Conservation (phyloP, 1,140 invertebrate species). For the Temnothorax longispinosus region DNA sequence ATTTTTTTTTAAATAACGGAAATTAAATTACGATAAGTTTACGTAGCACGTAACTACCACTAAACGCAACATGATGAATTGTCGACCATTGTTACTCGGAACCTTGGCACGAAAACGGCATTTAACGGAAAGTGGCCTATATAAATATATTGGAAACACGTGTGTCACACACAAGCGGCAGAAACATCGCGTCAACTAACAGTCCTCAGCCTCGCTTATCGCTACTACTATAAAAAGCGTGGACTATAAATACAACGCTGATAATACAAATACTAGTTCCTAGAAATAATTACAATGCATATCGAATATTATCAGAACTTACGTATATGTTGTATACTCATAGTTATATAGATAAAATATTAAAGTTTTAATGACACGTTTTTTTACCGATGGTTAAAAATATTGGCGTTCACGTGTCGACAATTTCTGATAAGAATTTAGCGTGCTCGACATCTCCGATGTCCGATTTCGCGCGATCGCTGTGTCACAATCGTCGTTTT, state of each 20-base stretch:
- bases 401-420: not conserved
- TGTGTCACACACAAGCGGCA: not conserved
- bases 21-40: not conserved
- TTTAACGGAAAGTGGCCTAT: not conserved
- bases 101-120: not conserved
- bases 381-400: not conserved
- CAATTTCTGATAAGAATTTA: constrained; percentile 7
- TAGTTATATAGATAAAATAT: not conserved
- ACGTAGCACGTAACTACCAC: too few relatives aligned
- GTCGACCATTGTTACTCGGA: not conserved
- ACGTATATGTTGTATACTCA: not conserved
- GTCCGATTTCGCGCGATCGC: constrained; percentile 51
- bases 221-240: not conserved
- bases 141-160: not conserved
- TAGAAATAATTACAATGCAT: not conserved
- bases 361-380: not conserved
- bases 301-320: not conserved
- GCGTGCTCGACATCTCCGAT: constrained; percentile 1
- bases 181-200: constrained; percentile 12
- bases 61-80: not conserved
- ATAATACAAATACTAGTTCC: constrained; percentile 6
- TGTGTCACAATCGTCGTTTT: constrained; percentile 71
- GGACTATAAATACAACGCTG: constrained; percentile 31
- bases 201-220: constrained; percentile 27
- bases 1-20: not conserved